Evolutionary conservation across 2,113 vertebrate species (phyloP).

Genomic region (Grammomys dolichurus): DNA sequence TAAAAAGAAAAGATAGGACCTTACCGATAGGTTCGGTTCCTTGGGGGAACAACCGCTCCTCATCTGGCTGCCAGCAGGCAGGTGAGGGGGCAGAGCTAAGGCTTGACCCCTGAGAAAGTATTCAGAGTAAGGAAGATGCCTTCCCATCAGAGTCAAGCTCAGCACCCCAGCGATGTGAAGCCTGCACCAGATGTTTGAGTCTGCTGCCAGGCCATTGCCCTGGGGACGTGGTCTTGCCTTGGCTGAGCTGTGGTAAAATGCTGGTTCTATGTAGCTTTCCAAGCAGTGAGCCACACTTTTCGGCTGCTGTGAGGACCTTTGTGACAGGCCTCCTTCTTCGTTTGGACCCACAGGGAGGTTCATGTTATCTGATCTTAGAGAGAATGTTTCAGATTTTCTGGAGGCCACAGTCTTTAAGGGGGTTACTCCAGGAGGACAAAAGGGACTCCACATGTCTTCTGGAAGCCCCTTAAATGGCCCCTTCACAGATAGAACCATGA

Average conservation of each 20-base stretch:
- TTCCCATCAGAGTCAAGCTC: neutral
- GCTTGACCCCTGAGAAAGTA: neutral
- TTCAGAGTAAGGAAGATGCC: neutral
- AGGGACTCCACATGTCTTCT: neutral
- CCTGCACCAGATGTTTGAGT: constrained; percentile 40
- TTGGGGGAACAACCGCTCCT: neutral
- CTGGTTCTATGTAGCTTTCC: neutral
- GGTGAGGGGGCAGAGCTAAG: constrained; percentile 17
- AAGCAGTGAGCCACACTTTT: neutral
- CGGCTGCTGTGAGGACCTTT: neutral
- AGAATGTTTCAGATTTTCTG: constrained; percentile 1
- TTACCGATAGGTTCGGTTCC: neutral
- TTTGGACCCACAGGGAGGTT: neutral
- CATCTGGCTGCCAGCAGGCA: neutral
- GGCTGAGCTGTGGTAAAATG: neutral
- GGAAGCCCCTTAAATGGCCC: neutral
- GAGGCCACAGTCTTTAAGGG: neutral
- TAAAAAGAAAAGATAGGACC: constrained; percentile 52
- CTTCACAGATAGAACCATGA: neutral
- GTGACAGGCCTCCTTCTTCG: neutral
- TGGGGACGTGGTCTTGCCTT: constrained; percentile 24
- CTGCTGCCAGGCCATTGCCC: constrained; percentile 30
- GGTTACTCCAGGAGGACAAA: neutral
- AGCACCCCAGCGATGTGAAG: neutral
- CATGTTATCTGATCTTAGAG: neutral